A percentile compares a stretch with the other conserved stretches of the same genome.
Conservation (phyloP, 1,140 invertebrate genomes). For the Pseudachorutes palmiensis region DNA sequence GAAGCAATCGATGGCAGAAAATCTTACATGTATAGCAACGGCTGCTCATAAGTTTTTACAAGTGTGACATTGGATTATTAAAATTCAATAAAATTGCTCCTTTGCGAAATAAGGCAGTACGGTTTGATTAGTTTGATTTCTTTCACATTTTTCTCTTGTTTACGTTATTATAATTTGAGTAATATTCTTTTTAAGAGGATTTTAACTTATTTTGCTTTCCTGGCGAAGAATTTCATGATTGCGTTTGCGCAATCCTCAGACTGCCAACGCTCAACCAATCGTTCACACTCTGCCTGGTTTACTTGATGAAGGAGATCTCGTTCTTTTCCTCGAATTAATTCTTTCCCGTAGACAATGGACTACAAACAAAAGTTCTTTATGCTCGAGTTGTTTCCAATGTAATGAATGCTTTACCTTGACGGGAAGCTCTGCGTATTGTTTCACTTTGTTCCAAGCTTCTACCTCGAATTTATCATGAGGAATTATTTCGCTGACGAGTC, state of each 20-base stretch:
- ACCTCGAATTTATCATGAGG: conserved; percentile 50
- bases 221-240: conserved; percentile 49
- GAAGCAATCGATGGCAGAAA: too few species aligned
- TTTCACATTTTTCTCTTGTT: too few species aligned
- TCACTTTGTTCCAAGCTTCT: conserved; percentile 52
- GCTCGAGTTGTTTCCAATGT: neutral
- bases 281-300: conserved; percentile 50
- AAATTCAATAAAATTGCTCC: too few species aligned
- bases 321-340: conserved; percentile 44
- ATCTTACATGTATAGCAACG: too few species aligned
- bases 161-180: too few species aligned
- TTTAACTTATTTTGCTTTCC: too few species aligned
- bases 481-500: conserved; percentile 64
- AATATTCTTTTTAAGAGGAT: too few species aligned
- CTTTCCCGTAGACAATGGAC: conserved; percentile 49
- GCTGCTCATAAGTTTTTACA: too few species aligned
- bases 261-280: conserved; percentile 52
- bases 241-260: conserved; percentile 54
- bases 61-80: too few species aligned
- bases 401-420: conserved; percentile 35
- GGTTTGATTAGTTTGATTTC: too few species aligned
- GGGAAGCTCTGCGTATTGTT: conserved; percentile 47
- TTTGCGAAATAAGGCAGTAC: too few species aligned
- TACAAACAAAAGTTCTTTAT: conserved; percentile 37
- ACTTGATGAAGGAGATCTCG: conserved; percentile 46